phyloP scores from a whole-genome alignment of 2,113 vertebrate species.

The Cebus imitator region DNA sequence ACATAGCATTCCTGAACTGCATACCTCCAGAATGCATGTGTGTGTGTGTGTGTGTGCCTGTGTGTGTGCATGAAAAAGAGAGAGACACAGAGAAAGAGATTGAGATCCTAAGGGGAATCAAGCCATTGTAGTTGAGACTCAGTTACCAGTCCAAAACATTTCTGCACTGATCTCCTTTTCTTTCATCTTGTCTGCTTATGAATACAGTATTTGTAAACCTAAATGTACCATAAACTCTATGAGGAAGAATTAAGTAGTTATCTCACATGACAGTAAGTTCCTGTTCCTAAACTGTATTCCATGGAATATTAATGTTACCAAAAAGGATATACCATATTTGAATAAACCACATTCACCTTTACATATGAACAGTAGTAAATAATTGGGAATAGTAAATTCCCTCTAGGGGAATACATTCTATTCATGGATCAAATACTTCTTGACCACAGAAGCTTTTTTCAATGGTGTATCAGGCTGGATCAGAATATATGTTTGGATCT shows the following conservation, averaged over 20 bases:
- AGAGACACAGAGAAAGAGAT: background rate
- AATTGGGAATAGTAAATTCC: background rate
- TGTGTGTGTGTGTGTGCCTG: background rate
- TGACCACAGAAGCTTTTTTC: background rate
- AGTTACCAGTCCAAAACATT: background rate
- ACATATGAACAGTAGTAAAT: background rate
- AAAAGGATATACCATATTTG: background rate
- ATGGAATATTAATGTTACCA: background rate
- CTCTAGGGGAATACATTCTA: background rate
- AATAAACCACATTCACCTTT: background rate
- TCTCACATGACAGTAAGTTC: background rate
- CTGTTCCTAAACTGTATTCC: background rate
- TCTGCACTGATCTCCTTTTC: background rate
- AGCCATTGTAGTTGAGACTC: background rate
- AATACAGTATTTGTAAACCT: background rate
- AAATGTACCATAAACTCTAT: background rate
- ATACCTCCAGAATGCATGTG: background rate
- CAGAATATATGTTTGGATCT: background rate
- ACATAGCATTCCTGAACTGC: background rate
- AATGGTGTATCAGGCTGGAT: background rate
- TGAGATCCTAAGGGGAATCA: background rate
- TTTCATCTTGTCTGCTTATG: background rate
- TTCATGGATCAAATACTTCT: background rate
- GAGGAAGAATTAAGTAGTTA: constrained; percentile 32
- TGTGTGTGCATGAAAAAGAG: background rate